Conservation (phyloP, 2,888 invertebrate genomes). For the Chymomyza amoena region DNA sequence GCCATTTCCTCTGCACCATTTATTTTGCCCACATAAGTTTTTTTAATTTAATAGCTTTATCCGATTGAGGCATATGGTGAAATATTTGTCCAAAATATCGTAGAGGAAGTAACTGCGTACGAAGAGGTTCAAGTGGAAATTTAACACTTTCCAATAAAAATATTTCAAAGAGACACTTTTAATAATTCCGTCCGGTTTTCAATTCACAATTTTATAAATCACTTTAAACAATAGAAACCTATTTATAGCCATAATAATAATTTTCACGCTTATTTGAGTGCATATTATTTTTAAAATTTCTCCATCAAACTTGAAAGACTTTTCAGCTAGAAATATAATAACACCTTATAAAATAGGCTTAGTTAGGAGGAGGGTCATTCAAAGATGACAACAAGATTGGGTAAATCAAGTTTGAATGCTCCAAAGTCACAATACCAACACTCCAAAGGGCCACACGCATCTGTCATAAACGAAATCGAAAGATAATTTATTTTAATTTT, state of each 20-base stretch:
- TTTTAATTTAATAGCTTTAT: too few relatives aligned
- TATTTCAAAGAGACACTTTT: background rate
- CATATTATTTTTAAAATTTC: background rate
- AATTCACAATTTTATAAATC: background rate
- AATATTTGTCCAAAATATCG: too few relatives aligned
- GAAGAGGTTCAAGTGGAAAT: too few relatives aligned
- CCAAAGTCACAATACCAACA: slow-evolving; percentile 16
- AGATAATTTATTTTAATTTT: slow-evolving; percentile 65
- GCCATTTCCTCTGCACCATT: too few relatives aligned
- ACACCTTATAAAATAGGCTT: slow-evolving; percentile 30
- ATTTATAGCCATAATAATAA: background rate
- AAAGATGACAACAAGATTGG: background rate
- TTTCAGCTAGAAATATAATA: slow-evolving; percentile 26
- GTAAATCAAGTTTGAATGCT: background rate
- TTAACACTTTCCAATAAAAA: background rate
- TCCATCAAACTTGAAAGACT: background rate
- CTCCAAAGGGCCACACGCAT: slow-evolving; percentile 30
- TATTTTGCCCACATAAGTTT: too few relatives aligned
- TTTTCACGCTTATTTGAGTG: background rate
- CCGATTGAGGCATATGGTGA: too few relatives aligned
- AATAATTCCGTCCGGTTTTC: background rate
- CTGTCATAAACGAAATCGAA: slow-evolving; percentile 55
- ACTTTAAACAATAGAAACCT: background rate
- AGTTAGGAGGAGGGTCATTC: slow-evolving; percentile 20
- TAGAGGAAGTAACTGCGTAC: too few relatives aligned